Evolutionary conservation across 2,888 invertebrate genomes (phyloP), one percentile per base, ranked within the genome.

Genomic region (Erpobdella octoculata): DNA sequence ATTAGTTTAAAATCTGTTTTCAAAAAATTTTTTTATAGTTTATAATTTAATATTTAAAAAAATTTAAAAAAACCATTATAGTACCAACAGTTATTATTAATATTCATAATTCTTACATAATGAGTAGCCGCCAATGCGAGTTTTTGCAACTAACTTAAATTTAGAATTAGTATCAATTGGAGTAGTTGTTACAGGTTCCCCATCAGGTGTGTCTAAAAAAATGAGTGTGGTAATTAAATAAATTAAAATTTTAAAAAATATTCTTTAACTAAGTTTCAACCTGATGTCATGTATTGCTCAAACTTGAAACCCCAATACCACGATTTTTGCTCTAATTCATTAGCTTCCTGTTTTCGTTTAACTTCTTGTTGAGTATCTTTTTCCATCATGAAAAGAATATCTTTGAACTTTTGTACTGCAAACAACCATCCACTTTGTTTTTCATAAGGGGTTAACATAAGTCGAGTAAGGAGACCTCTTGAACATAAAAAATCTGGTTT

Each of bases 221-320:
- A n/a, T n/a, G n/a, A n/a, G n/a, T n/a, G n/a, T n/a, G n/a, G n/a
- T n/a, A n/a, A n/a, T 41, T 41, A 41, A 41, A 41, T 41, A 41
- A 15, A 15, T 41, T 15, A 15, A 41, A 41, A 15, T n/a, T 18
- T 38, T 67, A n/a, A 58, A 67, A 12, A 67, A n/a, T n/a, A n/a
- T n/a, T 21, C n/a, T n/a, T 67, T 21, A 12, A 21, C 18, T 18
- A 15, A 66, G 66, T 71, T 35, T 28, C n/a, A 79, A 88, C 88
- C 87, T 78, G 88, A 85, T 66, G 88, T 83, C 75, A 90, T 82
- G 79, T 86, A 90, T 78, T 90, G 89, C 79, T 91, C 90, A 85
- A 91, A 91, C 79, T 90, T 90, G 80, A 86, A 88, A 0, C 91
- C 91, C 88, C 89, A 89, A 35, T 88, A 87, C 70, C 86, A 86